phyloP scores from a whole-genome alignment of 2,888 invertebrate species.

The Megamerina dolium region DNA sequence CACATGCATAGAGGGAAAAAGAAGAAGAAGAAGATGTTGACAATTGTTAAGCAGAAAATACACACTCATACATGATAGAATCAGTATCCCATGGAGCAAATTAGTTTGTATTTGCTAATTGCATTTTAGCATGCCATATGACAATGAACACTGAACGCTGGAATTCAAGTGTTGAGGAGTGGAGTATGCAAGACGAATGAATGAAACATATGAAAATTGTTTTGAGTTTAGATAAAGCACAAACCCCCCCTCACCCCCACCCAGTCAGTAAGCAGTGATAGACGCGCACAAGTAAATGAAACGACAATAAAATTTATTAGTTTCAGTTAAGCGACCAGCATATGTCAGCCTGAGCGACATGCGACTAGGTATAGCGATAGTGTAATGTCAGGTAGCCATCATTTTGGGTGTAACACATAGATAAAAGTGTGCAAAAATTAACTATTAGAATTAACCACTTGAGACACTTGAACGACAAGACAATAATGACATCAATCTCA shows the following conservation, averaged over 20 bases:
- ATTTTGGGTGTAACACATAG: background rate
- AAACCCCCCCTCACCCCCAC: background rate
- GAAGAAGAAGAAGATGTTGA: background rate
- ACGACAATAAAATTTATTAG: slow-evolving; percentile 40
- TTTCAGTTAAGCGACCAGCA: slow-evolving; percentile 21
- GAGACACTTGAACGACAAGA: slow-evolving; percentile 5
- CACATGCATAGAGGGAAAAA: background rate
- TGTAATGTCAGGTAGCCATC: background rate
- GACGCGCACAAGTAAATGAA: slow-evolving; percentile 28
- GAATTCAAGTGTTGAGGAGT: background rate
- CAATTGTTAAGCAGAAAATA: background rate
- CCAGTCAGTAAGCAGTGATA: slow-evolving; percentile 34
- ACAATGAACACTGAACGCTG: slow-evolving; percentile 31
- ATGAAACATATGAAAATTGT: slow-evolving; percentile 43
- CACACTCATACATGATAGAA: background rate
- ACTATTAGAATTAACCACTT: slow-evolving; percentile 4
- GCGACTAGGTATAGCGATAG: background rate
- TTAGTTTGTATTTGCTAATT: slow-evolving; percentile 47
- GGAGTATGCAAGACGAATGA: slow-evolving; percentile 7
- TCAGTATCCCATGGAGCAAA: slow-evolving; percentile 36
- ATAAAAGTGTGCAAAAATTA: slow-evolving; percentile 5
- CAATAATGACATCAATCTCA: slow-evolving; percentile 11
- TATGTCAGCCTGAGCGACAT: background rate
- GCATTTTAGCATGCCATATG: slow-evolving; percentile 40
- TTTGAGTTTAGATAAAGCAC: slow-evolving; percentile 45